A percentile compares a stretch with the other conserved stretches of the same genome.
Conservation (phyloP, 2,888 invertebrate species). For the Volucella inflata region DNA sequence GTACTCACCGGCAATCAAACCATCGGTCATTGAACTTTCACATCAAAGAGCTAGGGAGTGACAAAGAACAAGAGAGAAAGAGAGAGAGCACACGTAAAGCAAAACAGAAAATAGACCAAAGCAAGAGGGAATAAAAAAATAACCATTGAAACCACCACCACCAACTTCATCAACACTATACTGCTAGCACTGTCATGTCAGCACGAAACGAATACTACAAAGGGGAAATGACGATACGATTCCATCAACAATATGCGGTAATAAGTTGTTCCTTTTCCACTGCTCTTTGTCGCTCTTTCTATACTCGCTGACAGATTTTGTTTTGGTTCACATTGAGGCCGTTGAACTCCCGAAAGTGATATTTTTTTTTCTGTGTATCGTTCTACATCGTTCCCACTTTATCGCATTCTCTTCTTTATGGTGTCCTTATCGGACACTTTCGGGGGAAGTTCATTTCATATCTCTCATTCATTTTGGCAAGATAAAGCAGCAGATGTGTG, state of each 20-base stretch:
- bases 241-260: slow-evolving; percentile 50
- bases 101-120: slow-evolving; percentile 65
- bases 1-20: slow-evolving; percentile 35
- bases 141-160: slow-evolving; percentile 37
- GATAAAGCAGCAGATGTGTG: slow-evolving; percentile 28
- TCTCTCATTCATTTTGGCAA: slow-evolving; percentile 3
- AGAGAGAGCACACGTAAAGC: slow-evolving; percentile 15
- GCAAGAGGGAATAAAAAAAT: slow-evolving; percentile 14
- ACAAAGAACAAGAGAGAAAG: not conserved
- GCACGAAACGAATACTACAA: slow-evolving; percentile 14
- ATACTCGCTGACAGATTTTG: slow-evolving; percentile 58
- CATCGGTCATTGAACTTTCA: slow-evolving; percentile 51
- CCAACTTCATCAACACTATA: not conserved
- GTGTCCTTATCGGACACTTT: slow-evolving; percentile 21
- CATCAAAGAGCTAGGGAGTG: slow-evolving; percentile 29
- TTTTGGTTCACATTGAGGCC: slow-evolving; percentile 77
- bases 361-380: slow-evolving; percentile 6
- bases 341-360: slow-evolving; percentile 77
- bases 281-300: slow-evolving; percentile 17
- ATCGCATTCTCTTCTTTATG: not conserved
- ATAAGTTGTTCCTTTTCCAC: slow-evolving; percentile 37
- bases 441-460: slow-evolving; percentile 17
- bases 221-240: slow-evolving; percentile 32
- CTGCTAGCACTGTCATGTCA: not conserved
- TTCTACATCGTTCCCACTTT: slow-evolving; percentile 6